Evolutionary conservation across 2,113 vertebrate species (phyloP).

Genomic region (Lepisosteus oculatus): DNA sequence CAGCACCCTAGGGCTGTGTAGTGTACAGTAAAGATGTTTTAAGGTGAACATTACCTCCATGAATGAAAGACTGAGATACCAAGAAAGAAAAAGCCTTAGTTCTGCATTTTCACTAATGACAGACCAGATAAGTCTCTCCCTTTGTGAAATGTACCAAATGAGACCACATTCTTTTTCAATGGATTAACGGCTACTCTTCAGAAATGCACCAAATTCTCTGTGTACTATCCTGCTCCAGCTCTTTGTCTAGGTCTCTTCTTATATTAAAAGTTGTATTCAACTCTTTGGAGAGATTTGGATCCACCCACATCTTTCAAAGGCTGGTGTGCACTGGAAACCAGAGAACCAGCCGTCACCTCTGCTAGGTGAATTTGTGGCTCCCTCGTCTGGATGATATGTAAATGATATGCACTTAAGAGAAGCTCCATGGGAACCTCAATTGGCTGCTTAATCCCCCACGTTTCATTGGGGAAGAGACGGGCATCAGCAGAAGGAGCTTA

Average conservation of each 20-base stretch:
- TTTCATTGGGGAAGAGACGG: conserved; percentile 67
- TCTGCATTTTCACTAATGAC: conserved; percentile 40
- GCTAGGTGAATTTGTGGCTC: conserved; percentile 70
- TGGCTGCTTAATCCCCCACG: conserved; percentile 70
- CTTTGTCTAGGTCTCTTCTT: too few relatives aligned
- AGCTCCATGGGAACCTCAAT: conserved; percentile 70
- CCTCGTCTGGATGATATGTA: conserved; percentile 72
- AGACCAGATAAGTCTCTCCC: conserved; percentile 11
- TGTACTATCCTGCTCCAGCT: too few relatives aligned
- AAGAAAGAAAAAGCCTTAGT: conserved; percentile 22
- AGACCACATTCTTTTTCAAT: conserved; percentile 4
- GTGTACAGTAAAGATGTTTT: conserved; percentile 80
- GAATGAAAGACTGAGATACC: conserved; percentile 34
- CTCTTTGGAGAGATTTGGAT: too few relatives aligned
- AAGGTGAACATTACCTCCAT: conserved; percentile 83
- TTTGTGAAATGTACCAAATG: not conserved
- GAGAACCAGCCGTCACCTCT: conserved; percentile 55
- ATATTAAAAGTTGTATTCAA: too few relatives aligned
- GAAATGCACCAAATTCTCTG: not conserved
- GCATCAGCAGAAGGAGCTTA: conserved; percentile 59
- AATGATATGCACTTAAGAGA: conserved; percentile 46
- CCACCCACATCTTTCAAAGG: too few relatives aligned
- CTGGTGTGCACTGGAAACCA: conserved; percentile 26
- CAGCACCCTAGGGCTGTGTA: conserved; percentile 73
- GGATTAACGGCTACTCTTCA: not conserved